Evolutionary conservation across 2,113 vertebrate species (phyloP).

Genomic region (Axis porcinus): DNA sequence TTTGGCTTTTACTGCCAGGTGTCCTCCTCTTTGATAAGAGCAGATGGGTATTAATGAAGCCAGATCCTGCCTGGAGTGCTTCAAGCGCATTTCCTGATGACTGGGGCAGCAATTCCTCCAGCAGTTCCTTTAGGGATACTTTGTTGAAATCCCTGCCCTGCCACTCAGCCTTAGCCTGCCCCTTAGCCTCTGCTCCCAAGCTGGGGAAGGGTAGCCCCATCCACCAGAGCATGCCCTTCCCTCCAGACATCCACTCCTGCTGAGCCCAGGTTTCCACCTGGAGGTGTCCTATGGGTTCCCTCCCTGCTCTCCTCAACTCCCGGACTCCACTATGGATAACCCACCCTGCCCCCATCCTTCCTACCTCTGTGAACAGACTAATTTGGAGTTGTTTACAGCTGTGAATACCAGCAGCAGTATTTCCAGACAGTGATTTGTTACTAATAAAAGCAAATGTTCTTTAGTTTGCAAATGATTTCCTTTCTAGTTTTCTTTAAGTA

Average conservation of each 20-base stretch:
- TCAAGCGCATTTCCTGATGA: background rate
- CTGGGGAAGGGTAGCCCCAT: background rate
- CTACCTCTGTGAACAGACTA: background rate
- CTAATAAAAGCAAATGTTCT: conserved; percentile 41
- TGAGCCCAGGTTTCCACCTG: background rate
- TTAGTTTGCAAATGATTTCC: conserved; percentile 17
- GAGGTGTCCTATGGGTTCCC: too few relatives aligned
- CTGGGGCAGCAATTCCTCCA: background rate
- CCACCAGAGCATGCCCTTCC: background rate
- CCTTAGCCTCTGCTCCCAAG: background rate
- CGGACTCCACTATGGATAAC: background rate
- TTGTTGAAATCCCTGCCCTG: background rate
- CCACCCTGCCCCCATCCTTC: too few relatives aligned
- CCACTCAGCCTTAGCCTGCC: background rate
- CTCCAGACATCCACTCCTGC: background rate
- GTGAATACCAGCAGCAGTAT: background rate
- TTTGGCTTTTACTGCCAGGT: background rate
- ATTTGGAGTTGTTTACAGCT: conserved; percentile 23
- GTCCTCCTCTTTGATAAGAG: conserved; percentile 36
- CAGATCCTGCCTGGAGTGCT: background rate
- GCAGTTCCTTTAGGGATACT: background rate
- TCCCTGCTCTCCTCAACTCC: background rate
- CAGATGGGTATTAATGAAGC: background rate
- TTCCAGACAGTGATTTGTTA: conserved; percentile 31
- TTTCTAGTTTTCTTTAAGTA: conserved; percentile 10